Evolutionary conservation across 2,888 invertebrate species (phyloP), one percentile per base, ranked within the genome.

Genomic region (Sycophila texana): DNA sequence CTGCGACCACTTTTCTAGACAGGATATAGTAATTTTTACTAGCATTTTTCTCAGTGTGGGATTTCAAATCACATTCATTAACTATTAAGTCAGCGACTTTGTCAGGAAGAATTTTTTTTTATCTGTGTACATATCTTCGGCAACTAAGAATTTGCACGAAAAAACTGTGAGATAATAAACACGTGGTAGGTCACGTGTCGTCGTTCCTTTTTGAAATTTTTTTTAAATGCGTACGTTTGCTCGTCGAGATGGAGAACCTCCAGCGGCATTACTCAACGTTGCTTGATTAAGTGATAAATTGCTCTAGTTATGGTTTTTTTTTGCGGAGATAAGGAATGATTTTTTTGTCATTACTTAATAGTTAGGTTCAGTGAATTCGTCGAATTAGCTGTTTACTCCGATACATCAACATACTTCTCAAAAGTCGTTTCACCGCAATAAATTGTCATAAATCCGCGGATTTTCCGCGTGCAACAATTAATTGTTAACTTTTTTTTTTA

Each of bases 271-370:
- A 67, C 60, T 67, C 61, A 67, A 77, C 13, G 58, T 58, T 39
- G 47, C 47, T 73, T 49, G 77, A 77, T 67, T 73, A 61, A 55
- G 67, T 61, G 72, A 73, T 77, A 67, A 61, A 58, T 39, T 57
- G 55, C 7, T 76, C 22, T 60, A 63, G 57, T 26, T 20, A 39
- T 55, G 60, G 20, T 39, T 39, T 1, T 61, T 73, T 60, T 72
- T 73, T 57, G 16, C 57, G 47, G 16, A 60, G 77, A 73, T 77
- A 77, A 60, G n/a, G 51, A 53, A 7, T 30, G 4, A 51, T 53
- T 72, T 71, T 73, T 74, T 65, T 61, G 20, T 65, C 47, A 57
- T 77, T 71, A 71, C 65, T 71, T 76, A 61, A 76, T 61, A 63
- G 26, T 76, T 51, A 70, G 70, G 63, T 26, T 76, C 76, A 70